Evolutionary conservation across 1,140 invertebrate genomes (phyloP), one percentile per base, ranked within the genome.

Genomic region (Eulimnadia texana): DNA sequence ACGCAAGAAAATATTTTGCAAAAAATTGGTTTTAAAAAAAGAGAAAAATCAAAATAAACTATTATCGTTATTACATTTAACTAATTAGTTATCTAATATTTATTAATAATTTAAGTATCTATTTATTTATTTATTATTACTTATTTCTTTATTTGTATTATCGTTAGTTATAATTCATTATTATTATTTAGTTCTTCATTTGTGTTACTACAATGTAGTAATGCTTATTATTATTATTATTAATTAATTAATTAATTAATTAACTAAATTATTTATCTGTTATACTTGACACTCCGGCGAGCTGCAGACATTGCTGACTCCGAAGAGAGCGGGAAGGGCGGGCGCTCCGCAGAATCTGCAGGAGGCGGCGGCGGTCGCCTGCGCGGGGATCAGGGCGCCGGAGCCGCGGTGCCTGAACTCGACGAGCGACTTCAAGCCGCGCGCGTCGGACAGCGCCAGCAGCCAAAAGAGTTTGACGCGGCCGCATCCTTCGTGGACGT

Each of bases 401-500:
- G 69, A 63, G 42, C 65, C 70, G 65, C 85, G 89, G 67, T 89
- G 86, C 24, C 93, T 79, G 70, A 97, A 94, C 72, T 98, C 94
- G 2, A 96, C 85, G 70, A 98, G 78, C 0, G 90, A 68, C 72
- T 97, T 97, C 1, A 98, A 73, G 0, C 91, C 96, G 62, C 86
- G 82, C 0, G 90, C 88, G 69, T 98, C 93, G 1, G 93, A 91
- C 3, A 98, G 72, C 2, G 92, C 84, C 66, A 97, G 77, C 0
- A 97, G 77, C 93, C 93, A 97, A 71, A 95, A 96, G 1, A 98
- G 75, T 71, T 98, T 98, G 0, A 88, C 93, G 55, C 93, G 78
- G 0, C 93, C 93, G 71, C 93, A 97, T 0, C 93, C 92, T 73
- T 98, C 93, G 70, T 98, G 93, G 11, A 96, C 78, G 72, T 97